A percentile compares a stretch with the other conserved stretches of the same genome.
phyloP scores from a whole-genome alignment of 2,797 vertebrate species.

The Notolepis coatsorum region DNA sequence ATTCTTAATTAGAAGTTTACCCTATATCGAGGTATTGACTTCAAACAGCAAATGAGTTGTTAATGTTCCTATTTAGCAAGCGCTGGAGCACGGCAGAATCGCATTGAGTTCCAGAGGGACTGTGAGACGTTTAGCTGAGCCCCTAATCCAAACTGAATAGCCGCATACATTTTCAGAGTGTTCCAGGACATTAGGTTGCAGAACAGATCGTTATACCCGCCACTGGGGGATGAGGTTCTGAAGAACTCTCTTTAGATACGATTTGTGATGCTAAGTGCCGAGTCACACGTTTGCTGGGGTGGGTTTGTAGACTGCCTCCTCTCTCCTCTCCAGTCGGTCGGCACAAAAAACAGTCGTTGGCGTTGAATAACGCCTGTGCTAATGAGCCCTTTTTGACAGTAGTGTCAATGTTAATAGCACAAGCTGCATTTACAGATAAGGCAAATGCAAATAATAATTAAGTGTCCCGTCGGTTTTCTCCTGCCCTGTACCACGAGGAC shows the following conservation, averaged over 20 bases:
- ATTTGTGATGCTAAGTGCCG: constrained; percentile 18
- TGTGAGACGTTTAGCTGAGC: not conserved
- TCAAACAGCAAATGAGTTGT: too few species aligned
- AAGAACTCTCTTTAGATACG: constrained; percentile 6
- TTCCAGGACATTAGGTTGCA: too few species aligned
- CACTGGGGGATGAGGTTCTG: constrained; percentile 5
- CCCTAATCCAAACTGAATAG: not conserved
- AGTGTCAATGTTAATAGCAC: constrained; percentile 56
- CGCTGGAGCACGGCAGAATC: not conserved
- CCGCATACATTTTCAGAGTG: too few species aligned
- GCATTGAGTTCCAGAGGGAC: not conserved
- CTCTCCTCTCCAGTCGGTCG: not conserved
- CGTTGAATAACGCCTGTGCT: constrained; percentile 10
- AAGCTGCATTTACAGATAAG: constrained; percentile 34
- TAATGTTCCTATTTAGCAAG: not conserved
- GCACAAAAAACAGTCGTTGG: too few species aligned
- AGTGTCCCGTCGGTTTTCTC: constrained; percentile 30
- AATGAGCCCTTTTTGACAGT: constrained; percentile 46
- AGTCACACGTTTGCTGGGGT: not conserved
- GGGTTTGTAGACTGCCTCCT: not conserved
- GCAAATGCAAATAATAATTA: constrained; percentile 40
- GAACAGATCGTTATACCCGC: not conserved
- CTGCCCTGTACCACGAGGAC: too few species aligned
- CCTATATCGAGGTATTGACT: too few species aligned
- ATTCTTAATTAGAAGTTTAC: too few species aligned